Evolutionary conservation across 2,113 vertebrate species (phyloP).

Genomic region (Mohoua ochrocephala): DNA sequence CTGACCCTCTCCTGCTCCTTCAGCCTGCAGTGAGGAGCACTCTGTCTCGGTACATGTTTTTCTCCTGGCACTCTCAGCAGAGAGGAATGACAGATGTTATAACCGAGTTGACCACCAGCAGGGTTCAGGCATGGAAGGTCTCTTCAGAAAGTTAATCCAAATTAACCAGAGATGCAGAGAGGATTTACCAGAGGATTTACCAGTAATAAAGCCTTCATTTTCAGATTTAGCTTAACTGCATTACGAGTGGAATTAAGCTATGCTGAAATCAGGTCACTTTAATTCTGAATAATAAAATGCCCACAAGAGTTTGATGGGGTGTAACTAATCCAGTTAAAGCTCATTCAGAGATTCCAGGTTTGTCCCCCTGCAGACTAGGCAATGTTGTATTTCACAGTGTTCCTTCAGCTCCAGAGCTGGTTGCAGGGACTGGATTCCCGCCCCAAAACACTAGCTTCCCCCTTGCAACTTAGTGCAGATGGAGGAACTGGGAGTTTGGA

Average conservation of each 20-base stretch:
- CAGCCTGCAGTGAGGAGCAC: neutral
- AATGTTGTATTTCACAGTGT: neutral
- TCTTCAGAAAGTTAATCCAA: constrained; percentile 21
- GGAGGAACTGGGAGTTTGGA: neutral
- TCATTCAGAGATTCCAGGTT: neutral
- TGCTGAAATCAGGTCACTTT: constrained; percentile 35
- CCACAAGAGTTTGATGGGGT: constrained; percentile 28
- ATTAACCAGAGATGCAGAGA: neutral
- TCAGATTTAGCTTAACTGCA: constrained; percentile 23
- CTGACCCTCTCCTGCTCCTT: neutral
- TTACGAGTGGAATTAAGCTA: neutral
- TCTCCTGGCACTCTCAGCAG: neutral
- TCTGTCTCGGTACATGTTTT: neutral
- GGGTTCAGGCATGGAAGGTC: neutral
- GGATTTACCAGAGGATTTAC: neutral
- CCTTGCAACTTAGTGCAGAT: neutral
- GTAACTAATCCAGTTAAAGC: constrained; percentile 39
- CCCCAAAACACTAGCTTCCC: neutral
- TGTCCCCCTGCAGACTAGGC: neutral
- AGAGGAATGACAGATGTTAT: neutral
- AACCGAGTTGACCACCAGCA: neutral
- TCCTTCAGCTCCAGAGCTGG: neutral
- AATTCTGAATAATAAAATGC: constrained; percentile 25
- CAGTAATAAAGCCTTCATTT: neutral
- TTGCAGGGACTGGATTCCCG: neutral